Base-by-base conservation (phyloP, 2,888 invertebrate genomes). In the Crepidodera aurea region DNA sequence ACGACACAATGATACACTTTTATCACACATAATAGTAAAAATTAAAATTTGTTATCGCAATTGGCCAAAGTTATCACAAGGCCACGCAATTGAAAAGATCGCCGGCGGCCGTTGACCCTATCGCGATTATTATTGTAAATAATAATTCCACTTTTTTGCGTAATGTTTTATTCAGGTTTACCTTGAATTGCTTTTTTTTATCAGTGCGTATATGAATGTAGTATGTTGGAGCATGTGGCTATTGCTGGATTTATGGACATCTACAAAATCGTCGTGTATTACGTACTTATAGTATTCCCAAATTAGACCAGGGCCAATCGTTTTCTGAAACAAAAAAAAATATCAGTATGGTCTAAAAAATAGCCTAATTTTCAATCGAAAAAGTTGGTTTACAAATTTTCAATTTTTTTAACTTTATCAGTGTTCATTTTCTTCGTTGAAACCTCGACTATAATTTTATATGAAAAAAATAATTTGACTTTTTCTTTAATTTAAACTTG, bases 11-110 rank as follows among this genome's bases (percentile, higher is more conserved):
- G 48, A 56, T 44, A 22, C 48, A 48, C 39, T 48, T 48, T 57
- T 57, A 57, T 57, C 57, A 18, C 3, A 39, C 25, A 27, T 57
- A 57, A 57, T 57, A 57, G 57, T 57, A 50, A 57, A 57, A 57
- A 48, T 57, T 57, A 57, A 57, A 57, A 57, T 50, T 48, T 46
- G 55, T 56, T 57, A 57, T 57, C 57, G 48, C 39, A 57, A 57
- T 57, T 56, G 46, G 57, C 57, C 57, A 57, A 57, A 57, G 57
- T 57, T 50, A 57, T 57, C 57, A 50, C 57, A 57, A 57, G 57
- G 57, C 57, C 57, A 57, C 57, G 57, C 48, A 22, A 57, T 57
- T 57, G 48, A 57, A 56, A 56, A 57, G 48, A 57, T 15, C 50
- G 57, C 13, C 37, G 15, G 12, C 37, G 57, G 22, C 25, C 44